Base-by-base conservation (phyloP, 2,888 invertebrate species). In the Sminthurides aquaticus region DNA sequence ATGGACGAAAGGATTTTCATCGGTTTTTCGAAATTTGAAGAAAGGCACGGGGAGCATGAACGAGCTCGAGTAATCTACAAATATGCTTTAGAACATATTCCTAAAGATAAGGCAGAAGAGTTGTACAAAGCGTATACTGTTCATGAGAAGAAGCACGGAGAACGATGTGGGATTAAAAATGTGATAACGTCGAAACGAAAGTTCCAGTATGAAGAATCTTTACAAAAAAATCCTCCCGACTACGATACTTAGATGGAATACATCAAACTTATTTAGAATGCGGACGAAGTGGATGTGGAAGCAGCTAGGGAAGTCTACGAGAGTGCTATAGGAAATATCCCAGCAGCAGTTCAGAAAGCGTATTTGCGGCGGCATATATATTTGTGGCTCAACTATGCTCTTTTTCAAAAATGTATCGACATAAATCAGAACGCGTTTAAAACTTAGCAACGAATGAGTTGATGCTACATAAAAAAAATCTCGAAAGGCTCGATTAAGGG, bases 201-300 rank as follows among this genome's bases (percentile, higher is more conserved):
- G 78, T 90, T 92, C 76, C 94, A 98, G 81, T 99, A 99, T 80
- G 97, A 99, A 79, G 82, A 85, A 79, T 83, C 82, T 82, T 90
- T 99, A 8, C 87, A 89, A 74, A 87, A 88, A 69, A 97, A 98
- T 82, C 92, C 97, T 1, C 90, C 89, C 64, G 97, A 99, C 79
- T 99, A 99, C 80, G 99, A 99, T 82, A 94, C 96, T 1, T 99
- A 99, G 99, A 99, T 99, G 82, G 98, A 99, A 79, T 97, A 95
- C 77, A 83, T 99, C 58, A 85, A 96, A 74, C 82, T 99, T 48
- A 86, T 99, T 68, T 98, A 99, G 81, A 90, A 88, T 77, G 84
- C 84, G 72, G 77, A 70, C 34, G 88, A 89, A 80, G 87, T 87
- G 0, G 90, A 93, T 77, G 79, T 84, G 27, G 90, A 91, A 71